These are phyloP conservation scores for Eudyptes chrysolophus DNA, from an alignment of 2,113 vertebrate species.

Conservation along the genomic window DNA sequence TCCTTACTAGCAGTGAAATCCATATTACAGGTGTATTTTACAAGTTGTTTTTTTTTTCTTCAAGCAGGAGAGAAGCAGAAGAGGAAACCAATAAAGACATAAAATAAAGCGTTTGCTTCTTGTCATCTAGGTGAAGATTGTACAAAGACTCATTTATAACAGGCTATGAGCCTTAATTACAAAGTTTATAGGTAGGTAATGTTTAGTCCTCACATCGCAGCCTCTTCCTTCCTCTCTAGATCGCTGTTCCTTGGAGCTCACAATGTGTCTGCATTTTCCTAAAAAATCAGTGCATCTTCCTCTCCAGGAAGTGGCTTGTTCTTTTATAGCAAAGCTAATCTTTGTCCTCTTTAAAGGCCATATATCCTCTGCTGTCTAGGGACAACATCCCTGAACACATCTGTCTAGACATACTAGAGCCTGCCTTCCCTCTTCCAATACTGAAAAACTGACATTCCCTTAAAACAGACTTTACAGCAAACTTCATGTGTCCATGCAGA, in stretches of 20 bases:
- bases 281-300: slow-evolving; percentile 60
- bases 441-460: neutral
- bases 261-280: slow-evolving; percentile 50
- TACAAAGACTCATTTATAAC: slow-evolving; percentile 1
- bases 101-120: slow-evolving; percentile 2
- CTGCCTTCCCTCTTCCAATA: neutral
- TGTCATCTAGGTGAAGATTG: slow-evolving; percentile 16
- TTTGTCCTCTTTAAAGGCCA: slow-evolving; percentile 29
- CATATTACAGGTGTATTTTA: neutral
- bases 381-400: slow-evolving; percentile 24
- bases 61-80: neutral
- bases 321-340: slow-evolving; percentile 65
- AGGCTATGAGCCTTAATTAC: slow-evolving; percentile 8
- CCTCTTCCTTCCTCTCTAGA: slow-evolving; percentile 58
- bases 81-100: slow-evolving; percentile 10
- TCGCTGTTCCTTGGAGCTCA: slow-evolving; percentile 23
- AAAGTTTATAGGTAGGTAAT: slow-evolving; percentile 15
- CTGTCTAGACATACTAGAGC: slow-evolving; percentile 28
- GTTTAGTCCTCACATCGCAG: neutral
- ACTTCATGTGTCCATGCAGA: neutral
- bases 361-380: slow-evolving; percentile 58
- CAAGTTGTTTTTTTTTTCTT: neutral
- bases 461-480: neutral
- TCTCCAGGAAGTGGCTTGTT: slow-evolving; percentile 55
- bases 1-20: neutral